Evolutionary conservation across 1,140 invertebrate species (phyloP), one percentile per base, ranked within the genome.

Genomic region (Metaphire vulgaris): DNA sequence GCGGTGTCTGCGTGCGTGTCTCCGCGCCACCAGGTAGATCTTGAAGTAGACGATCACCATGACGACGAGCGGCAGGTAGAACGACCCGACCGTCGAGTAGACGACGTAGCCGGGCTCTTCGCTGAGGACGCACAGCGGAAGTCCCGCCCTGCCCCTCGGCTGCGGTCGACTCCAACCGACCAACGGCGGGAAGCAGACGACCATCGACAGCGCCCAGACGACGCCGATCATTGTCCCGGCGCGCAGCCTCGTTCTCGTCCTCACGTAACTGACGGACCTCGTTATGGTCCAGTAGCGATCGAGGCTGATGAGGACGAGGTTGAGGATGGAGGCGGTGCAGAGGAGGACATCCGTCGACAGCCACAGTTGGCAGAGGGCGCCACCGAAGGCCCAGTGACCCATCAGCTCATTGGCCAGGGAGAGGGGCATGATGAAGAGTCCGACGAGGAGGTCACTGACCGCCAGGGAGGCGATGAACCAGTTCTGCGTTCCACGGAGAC

Each of bases 221-320:
- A n/a, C n/a, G n/a, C n/a, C n/a, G n/a, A n/a, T n/a, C n/a, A n/a
- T 98, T 64, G 96, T 87, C 0, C 92, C 91, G 0, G 94, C 95
- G 30, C 94, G 89, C n/a, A 90, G 91, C 0, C 94, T 93, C 1
- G 96, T 98, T 66, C 96, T 88, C 85, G 93, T 95, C 86, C 96
- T 95, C n/a, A 97, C 87, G 86, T 98, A 99, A 80, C 94, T 91
- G 0, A 98, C 91, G 30, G 96, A 95, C 86, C 96, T 92, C 1
- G 96, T 98, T 80, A 98, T 97, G 86, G 94, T 96, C 96, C 96
- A 98, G 86, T 95, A 98, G n/a, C n/a, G n/a, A n/a, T n/a, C n/a
- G n/a, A n/a, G n/a, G n/a, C n/a, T n/a, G n/a, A n/a, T n/a, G n/a
- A n/a, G n/a, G n/a, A n/a, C n/a, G n/a, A n/a, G n/a, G n/a, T n/a